Percentiles rank a stretch among this genome's conserved stretches.
Evolutionary conservation across 2,797 vertebrate genomes (phyloP).

Genomic region (Sandelia bainsii): DNA sequence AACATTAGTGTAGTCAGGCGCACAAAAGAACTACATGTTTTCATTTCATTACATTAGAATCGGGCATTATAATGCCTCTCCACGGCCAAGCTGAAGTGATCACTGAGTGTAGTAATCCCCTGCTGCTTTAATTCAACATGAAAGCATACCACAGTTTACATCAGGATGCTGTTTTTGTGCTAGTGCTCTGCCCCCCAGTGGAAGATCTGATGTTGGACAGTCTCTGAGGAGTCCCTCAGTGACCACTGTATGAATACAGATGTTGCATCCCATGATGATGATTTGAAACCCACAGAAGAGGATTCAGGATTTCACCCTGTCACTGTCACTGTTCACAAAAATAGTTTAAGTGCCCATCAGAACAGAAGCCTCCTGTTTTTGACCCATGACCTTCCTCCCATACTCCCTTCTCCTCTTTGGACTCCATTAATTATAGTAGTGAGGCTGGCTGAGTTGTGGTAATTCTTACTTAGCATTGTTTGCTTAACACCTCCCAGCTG

Average conservation of each 20-base stretch:
- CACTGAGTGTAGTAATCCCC: background rate
- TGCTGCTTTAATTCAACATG: background rate
- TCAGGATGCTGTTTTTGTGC: background rate
- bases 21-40: no score
- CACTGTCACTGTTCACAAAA: constrained; percentile 6
- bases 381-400: constrained; percentile 10
- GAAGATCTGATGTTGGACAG: background rate
- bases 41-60: background rate
- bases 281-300: constrained; percentile 11
- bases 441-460: constrained; percentile 7
- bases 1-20: background rate
- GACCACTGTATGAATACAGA: constrained; percentile 3
- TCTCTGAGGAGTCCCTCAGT: background rate
- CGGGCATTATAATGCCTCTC: background rate
- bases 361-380: constrained; percentile 17
- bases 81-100: background rate
- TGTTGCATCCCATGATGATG: constrained; percentile 7
- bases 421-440: constrained; percentile 38
- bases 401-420: constrained; percentile 3
- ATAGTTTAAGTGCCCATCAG: constrained; percentile 24
- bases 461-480: constrained; percentile 11
- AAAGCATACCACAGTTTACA: background rate
- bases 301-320: background rate
- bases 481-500: constrained; percentile 1
- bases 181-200: constrained; percentile 6